A percentile compares a stretch with the other conserved stretches of the same genome.
Conservation (phyloP, 1,140 invertebrate genomes). For the Tribolium madens region DNA sequence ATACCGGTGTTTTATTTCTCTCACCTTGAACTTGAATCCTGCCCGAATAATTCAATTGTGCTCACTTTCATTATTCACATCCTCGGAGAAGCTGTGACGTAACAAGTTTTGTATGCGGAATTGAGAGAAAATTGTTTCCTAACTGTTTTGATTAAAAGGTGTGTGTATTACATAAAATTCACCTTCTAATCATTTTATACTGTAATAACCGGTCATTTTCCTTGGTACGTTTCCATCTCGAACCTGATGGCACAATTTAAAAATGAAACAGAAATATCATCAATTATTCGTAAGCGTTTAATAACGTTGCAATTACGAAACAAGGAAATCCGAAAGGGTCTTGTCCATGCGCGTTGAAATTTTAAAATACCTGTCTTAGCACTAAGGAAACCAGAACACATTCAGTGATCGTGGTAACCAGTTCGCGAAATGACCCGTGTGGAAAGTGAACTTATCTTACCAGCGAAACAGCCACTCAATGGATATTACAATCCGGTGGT, state of each 20-base stretch:
- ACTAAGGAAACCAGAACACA: not conserved
- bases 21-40: not conserved
- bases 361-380: constrained; percentile 2
- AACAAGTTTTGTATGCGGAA: not conserved
- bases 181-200: not conserved
- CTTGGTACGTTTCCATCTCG: constrained; percentile 4
- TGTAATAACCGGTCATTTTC: not conserved
- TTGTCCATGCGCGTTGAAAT: not conserved
- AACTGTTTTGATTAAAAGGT: not conserved
- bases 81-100: not conserved
- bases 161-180: not conserved
- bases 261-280: not conserved
- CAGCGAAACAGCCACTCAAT: not conserved
- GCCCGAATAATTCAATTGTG: not conserved
- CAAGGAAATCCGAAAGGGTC: not conserved
- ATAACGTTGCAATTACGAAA: not conserved
- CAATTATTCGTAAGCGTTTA: no score
- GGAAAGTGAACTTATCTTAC: constrained; percentile 41
- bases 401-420: constrained; percentile 18
- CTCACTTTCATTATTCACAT: not conserved
- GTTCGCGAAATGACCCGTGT: constrained; percentile 26
- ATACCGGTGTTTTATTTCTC: no score
- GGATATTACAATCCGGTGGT: constrained; percentile 36
- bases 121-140: not conserved
- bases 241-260: not conserved